Conservation (phyloP, 1,140 invertebrate genomes). For the Xylocopa sonorina region DNA sequence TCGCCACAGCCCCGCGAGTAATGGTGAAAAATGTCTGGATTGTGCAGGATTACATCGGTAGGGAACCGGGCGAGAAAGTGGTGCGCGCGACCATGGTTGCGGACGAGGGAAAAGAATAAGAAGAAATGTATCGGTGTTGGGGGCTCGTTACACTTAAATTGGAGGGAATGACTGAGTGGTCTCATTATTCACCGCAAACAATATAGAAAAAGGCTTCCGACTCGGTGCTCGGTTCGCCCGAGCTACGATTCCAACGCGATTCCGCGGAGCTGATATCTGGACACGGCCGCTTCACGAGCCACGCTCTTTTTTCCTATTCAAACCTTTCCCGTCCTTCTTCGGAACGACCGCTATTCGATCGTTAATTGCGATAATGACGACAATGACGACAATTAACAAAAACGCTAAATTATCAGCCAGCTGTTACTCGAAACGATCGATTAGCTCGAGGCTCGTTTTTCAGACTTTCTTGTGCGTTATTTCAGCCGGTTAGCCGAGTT, state of each 20-base stretch:
- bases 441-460: too few species aligned
- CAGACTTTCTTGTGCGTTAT: too few species aligned
- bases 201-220: conserved; percentile 77
- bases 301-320: too few species aligned
- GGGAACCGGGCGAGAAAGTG: conserved; percentile 62
- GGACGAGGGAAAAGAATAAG: conserved; percentile 77
- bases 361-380: too few species aligned
- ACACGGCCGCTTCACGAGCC: conserved; percentile 51
- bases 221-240: conserved; percentile 53
- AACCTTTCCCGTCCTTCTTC: too few species aligned
- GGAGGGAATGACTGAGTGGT: conserved; percentile 82
- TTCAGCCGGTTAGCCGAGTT: too few species aligned
- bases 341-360: too few species aligned
- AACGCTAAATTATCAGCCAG: too few species aligned
- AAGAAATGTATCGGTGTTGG: conserved; percentile 82
- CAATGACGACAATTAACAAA: too few species aligned
- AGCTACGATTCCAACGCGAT: conserved; percentile 60
- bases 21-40: conserved; percentile 82
- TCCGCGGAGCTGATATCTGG: conserved; percentile 53
- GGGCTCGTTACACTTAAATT: conserved; percentile 82
- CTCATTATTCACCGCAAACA: conserved; percentile 81
- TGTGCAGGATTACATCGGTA: conserved; percentile 80
- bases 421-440: too few species aligned
- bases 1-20: conserved; percentile 75
- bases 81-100: conserved; percentile 38